These are phyloP conservation scores for Tetramorium bicarinatum DNA, from an alignment of 2,888 invertebrate genomes.

Conservation along the genomic window DNA sequence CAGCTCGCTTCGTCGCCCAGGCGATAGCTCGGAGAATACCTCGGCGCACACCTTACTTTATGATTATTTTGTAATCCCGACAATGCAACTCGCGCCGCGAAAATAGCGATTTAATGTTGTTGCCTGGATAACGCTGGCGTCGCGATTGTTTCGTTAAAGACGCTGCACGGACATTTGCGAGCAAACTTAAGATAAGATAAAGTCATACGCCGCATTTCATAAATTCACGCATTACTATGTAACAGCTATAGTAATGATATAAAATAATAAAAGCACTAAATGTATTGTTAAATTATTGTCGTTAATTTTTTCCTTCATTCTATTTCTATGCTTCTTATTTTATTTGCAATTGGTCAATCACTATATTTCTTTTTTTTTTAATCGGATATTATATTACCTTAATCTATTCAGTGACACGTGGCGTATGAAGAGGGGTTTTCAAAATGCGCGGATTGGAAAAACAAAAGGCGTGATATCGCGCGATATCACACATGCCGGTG, in stretches of 20 bases:
- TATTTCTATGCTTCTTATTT: not conserved
- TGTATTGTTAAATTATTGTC: not conserved
- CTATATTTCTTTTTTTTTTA: not conserved
- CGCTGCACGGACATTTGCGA: not conserved
- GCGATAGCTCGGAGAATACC: not conserved
- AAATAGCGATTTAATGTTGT: slow-evolving; percentile 9
- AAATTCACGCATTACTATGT: not conserved
- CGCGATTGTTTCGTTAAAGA: slow-evolving; percentile 1
- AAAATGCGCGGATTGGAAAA: slow-evolving; percentile 20
- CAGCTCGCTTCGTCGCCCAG: slow-evolving; percentile 45
- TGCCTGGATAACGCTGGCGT: not conserved
- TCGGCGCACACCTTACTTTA: not conserved
- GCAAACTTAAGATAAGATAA: not conserved
- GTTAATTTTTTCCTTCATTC: not conserved
- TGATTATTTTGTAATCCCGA: slow-evolving; percentile 33
- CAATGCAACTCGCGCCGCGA: not conserved
- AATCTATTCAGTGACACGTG: slow-evolving; percentile 32
- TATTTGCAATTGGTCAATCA: not conserved
- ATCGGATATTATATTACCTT: slow-evolving; percentile 18
- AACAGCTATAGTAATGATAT: not conserved
- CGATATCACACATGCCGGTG: not conserved
- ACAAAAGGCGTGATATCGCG: slow-evolving; percentile 11
- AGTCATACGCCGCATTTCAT: not conserved
- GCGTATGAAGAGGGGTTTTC: slow-evolving; percentile 5
- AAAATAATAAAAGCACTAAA: not conserved